Evolutionary conservation across 53 echinoderm and acorn worm species (phyloP).

Genomic region (Crossaster papposus): DNA sequence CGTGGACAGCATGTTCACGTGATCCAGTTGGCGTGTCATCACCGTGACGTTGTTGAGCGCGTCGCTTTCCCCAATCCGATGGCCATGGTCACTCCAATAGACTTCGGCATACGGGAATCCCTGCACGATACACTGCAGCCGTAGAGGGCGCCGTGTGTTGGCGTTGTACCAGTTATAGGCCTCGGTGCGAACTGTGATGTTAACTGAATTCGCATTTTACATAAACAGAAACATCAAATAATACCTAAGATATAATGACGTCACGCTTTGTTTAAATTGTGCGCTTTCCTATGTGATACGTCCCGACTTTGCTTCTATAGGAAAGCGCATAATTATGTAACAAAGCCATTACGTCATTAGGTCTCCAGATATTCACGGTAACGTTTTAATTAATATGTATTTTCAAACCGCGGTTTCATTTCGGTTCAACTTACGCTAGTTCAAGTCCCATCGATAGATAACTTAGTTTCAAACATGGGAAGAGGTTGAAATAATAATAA

Average conservation of each 20-base stretch:
- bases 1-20: slow-evolving; percentile 49
- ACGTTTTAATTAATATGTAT: no score
- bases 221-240: neutral
- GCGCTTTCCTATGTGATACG: no score
- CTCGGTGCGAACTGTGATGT: slow-evolving; percentile 10
- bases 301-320: no score
- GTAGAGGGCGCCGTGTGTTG: slow-evolving; percentile 35
- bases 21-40: slow-evolving; percentile 16
- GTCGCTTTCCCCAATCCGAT: slow-evolving; percentile 4
- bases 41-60: slow-evolving; percentile 36
- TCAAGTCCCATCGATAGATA: no score
- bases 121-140: slow-evolving; percentile 39
- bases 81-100: slow-evolving; percentile 24
- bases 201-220: neutral
- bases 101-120: slow-evolving; percentile 44
- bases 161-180: slow-evolving; percentile 49
- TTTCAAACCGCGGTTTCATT: no score
- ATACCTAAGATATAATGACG: neutral
- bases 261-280: no score
- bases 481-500: no score
- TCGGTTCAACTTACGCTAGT: no score
- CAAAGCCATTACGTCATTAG: no score
- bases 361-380: no score
- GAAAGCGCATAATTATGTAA: no score
- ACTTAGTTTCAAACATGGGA: no score